phyloP scores from a whole-genome alignment of 2,888 invertebrate species.

The Pandemis heparana region DNA sequence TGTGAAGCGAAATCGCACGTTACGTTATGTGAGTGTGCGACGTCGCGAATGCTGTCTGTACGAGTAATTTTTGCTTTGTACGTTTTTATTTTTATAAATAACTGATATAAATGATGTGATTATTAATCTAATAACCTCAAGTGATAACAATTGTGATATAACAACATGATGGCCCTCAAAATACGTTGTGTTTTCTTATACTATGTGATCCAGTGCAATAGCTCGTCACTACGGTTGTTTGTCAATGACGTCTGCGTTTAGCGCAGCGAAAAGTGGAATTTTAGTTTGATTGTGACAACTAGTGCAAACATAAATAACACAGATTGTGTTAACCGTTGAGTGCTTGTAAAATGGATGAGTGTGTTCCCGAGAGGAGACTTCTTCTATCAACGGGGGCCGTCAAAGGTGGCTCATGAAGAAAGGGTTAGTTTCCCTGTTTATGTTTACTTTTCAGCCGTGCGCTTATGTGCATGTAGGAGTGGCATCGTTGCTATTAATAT shows the following conservation, averaged over 20 bases:
- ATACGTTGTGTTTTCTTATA: slow-evolving; percentile 79
- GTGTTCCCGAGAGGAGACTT: slow-evolving; percentile 77
- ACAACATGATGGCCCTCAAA: slow-evolving; percentile 74
- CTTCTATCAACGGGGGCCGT: slow-evolving; percentile 79
- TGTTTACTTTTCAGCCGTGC: slow-evolving; percentile 66
- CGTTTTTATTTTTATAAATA: slow-evolving; percentile 84
- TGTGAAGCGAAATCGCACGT: slow-evolving; percentile 79
- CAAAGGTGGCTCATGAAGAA: slow-evolving; percentile 85
- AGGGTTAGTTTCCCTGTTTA: slow-evolving; percentile 84
- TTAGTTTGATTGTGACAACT: slow-evolving; percentile 84
- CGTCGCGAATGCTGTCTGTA: slow-evolving; percentile 81
- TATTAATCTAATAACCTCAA: slow-evolving; percentile 77
- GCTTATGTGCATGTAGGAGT: slow-evolving; percentile 53
- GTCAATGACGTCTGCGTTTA: slow-evolving; percentile 86
- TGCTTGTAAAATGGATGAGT: slow-evolving; percentile 83
- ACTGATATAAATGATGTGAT: slow-evolving; percentile 74
- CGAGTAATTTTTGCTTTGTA: slow-evolving; percentile 83
- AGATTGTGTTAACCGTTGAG: slow-evolving; percentile 79
- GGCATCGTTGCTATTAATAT: slow-evolving; percentile 57
- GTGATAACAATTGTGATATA: slow-evolving; percentile 83
- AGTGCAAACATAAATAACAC: slow-evolving; percentile 79
- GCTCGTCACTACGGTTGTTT: slow-evolving; percentile 84
- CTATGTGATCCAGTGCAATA: slow-evolving; percentile 82
- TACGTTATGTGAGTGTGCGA: slow-evolving; percentile 81
- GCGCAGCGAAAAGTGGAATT: slow-evolving; percentile 85